Conservation (phyloP, 1,140 invertebrate genomes). For the Trichonephila inaurata region DNA sequence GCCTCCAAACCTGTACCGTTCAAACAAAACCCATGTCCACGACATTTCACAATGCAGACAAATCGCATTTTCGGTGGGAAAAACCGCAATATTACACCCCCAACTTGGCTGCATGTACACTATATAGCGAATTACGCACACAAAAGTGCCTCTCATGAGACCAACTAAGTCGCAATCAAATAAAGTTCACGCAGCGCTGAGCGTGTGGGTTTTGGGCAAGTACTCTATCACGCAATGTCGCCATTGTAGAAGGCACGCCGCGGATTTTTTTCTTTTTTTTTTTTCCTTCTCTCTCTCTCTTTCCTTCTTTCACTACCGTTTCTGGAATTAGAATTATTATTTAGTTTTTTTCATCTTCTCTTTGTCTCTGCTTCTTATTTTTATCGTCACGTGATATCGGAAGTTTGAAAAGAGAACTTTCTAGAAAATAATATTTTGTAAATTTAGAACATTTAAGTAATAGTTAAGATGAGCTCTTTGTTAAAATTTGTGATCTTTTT, state of each 20-base stretch:
- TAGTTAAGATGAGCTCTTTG: too few relatives aligned
- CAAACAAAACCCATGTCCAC: not conserved
- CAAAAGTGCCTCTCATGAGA: not conserved
- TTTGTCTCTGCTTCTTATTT: not conserved
- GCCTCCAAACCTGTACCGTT: not conserved
- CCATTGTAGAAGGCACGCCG: not conserved
- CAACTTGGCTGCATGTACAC: not conserved
- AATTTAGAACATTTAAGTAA: not conserved
- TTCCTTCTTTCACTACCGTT: not conserved
- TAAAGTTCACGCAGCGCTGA: conserved; percentile 64
- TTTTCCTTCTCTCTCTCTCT: too few relatives aligned
- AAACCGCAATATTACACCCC: not conserved
- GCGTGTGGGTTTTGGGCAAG: conserved; percentile 57
- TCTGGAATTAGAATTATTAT: conserved; percentile 33
- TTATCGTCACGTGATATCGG: not conserved
- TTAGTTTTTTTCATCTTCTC: not conserved
- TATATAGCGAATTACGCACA: not conserved
- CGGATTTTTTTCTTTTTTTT: not conserved
- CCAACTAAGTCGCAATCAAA: conserved; percentile 62
- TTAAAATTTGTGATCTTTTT: too few relatives aligned
- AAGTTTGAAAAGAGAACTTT: not conserved
- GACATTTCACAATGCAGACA: not conserved
- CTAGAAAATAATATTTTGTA: not conserved
- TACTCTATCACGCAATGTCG: conserved; percentile 12
- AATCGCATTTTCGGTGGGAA: not conserved